Base-by-base conservation (phyloP, 2,797 vertebrate genomes). In the Malurus leucopterus region DNA sequence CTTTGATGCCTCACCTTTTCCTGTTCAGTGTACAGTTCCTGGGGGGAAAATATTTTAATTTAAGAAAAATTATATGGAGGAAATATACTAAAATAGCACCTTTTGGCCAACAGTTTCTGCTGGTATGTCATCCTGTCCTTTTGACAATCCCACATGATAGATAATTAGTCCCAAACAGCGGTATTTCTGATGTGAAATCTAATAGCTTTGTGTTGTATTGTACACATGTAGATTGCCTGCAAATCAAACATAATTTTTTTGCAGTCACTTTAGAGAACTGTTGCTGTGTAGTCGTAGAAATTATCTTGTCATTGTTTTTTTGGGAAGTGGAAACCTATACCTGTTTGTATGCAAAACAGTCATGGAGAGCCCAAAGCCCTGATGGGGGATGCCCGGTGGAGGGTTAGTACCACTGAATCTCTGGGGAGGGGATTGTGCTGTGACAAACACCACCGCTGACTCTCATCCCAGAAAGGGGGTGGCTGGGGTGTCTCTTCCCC, bases 1-100 rank as follows among this genome's bases (percentile, higher is more conserved):
- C 78, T 93, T 88, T 88, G 87, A 89, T 94, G 89, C 80, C 90
- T 95, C 79, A 92, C 89, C 89, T 94, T 88, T 93, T 95, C 89
- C 93, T 95, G 70, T 89, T 77, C 92, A 40, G 64, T 57, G 49
- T 78, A 86, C 67, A 73, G 71, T 88, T 95, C 89, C 89, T 88
- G 74, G 79, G 40, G 64, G 87, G 74, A 84, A 95, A 94, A 94
- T 84, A 90, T 71, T 93, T 92, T 87, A 77, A 92, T 84, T 83
- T 92, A 81, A 92, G 77, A 92, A 84, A 95, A 93, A 88, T 77
- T 86, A 41, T 86, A 34, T 53, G n/a, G 68, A 82, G 77, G 91
- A 94, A 94, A 88, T 74, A 71, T 49, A 65, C 83, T 55, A 76
- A 94, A 93, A 92, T 91, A 95, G 69, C 46, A 51, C 29, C 11